Evolutionary conservation across 2,113 vertebrate species (phyloP).

Genomic region (Eptesicus fuscus): DNA sequence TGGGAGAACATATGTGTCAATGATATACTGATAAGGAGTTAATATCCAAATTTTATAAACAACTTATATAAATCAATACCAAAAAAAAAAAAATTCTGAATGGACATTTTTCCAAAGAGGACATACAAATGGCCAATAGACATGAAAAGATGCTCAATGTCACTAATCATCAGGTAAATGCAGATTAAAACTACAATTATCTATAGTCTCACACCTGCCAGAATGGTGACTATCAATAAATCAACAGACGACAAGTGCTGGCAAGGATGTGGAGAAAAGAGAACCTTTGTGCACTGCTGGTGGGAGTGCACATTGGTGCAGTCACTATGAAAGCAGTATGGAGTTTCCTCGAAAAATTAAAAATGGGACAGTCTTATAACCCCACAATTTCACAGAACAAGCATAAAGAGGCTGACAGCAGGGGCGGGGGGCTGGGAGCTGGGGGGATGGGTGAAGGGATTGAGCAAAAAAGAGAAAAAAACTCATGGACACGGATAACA

Average conservation of each 20-base stretch:
- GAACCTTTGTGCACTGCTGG: background rate
- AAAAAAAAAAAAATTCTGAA: background rate
- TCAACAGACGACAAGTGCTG: background rate
- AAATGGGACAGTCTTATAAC: background rate
- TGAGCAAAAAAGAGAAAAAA: background rate
- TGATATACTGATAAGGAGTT: background rate
- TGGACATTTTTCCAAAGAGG: background rate
- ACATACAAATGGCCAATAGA: background rate
- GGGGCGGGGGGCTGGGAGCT: background rate
- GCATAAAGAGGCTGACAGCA: too few relatives aligned
- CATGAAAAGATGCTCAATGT: background rate
- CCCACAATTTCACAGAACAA: background rate
- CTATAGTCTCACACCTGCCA: background rate
- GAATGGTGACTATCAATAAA: background rate
- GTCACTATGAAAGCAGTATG: background rate
- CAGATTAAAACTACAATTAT: background rate
- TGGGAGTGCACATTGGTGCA: background rate
- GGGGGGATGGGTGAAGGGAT: background rate
- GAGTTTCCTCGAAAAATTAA: background rate
- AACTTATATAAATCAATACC: background rate
- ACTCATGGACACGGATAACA: background rate
- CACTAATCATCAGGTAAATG: background rate
- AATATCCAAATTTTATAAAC: background rate
- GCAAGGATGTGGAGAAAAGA: background rate
- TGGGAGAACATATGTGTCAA: background rate